A percentile compares a stretch with the other conserved stretches of the same genome.
These are phyloP conservation scores for Drosophila bipectinata DNA, from an alignment of 1,140 invertebrate species.

Conservation along the genomic window DNA sequence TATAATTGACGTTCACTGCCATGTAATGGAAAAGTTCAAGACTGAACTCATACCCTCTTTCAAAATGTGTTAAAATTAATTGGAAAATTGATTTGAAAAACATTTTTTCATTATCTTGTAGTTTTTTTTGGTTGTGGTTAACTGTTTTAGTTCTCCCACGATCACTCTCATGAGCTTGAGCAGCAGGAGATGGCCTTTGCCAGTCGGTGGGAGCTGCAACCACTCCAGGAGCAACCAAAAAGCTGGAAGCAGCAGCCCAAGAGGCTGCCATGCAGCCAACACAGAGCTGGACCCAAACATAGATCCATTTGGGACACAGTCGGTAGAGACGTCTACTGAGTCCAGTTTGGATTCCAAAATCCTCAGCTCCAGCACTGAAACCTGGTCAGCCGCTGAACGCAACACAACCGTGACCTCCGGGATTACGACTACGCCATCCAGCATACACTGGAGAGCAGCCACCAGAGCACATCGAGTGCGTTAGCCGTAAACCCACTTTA, in stretches of 20 bases:
- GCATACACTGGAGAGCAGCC: constrained; percentile 48
- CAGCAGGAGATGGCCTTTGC: constrained; percentile 48
- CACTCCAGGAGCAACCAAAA: constrained; percentile 32
- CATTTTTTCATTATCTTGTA: no score
- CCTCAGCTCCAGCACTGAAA: not conserved
- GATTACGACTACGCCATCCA: constrained; percentile 10
- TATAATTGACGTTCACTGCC: no score
- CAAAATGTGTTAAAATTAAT: no score
- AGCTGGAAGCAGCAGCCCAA: constrained; percentile 27
- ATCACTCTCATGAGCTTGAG: constrained; percentile 69
- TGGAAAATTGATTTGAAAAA: no score
- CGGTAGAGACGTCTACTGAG: constrained; percentile 6
- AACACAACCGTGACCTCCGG: not conserved
- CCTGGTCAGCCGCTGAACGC: no score
- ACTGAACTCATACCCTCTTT: no score
- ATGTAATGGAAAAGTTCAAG: no score
- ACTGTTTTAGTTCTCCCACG: constrained; percentile 16
- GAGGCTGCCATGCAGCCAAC: constrained; percentile 15
- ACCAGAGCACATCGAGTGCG: constrained; percentile 18
- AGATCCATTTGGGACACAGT: not conserved
- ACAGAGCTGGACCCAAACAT: constrained; percentile 35
- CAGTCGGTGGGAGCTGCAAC: constrained; percentile 61
- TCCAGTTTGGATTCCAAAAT: not conserved
- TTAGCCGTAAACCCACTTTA: not conserved
- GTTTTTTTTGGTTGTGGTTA: no score